Conservation (phyloP, 1,140 invertebrate species). For the Atta colombica region DNA sequence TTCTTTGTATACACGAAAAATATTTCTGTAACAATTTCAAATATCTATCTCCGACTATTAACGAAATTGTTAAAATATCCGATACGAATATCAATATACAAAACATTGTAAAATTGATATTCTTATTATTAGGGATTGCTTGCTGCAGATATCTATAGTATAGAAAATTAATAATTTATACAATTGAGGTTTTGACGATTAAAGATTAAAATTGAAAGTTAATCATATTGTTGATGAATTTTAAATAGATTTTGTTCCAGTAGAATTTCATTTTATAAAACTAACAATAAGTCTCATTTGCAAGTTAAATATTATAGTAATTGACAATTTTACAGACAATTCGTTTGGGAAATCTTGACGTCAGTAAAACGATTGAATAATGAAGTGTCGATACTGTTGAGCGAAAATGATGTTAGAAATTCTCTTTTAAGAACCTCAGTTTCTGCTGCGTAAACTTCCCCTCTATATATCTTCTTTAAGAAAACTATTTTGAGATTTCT, state of each 20-base stretch:
- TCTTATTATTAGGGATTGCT: not conserved
- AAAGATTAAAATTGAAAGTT: not conserved
- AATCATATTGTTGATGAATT: not conserved
- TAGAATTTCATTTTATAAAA: not conserved
- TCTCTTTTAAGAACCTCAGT: slow-evolving; percentile 26
- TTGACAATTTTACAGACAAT: slow-evolving; percentile 21
- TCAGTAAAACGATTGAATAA: slow-evolving; percentile 32
- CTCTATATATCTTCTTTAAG: slow-evolving; percentile 20
- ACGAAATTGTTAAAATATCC: not conserved
- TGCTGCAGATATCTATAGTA: not conserved
- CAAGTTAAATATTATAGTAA: slow-evolving; percentile 6
- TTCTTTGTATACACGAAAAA: not conserved
- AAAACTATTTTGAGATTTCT: slow-evolving; percentile 10
- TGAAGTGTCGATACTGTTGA: slow-evolving; percentile 32
- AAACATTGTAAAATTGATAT: not conserved
- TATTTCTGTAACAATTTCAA: slow-evolving; percentile 7
- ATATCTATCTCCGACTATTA: not conserved
- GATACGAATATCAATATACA: not conserved
- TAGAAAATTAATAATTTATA: not conserved
- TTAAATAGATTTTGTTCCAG: not conserved
- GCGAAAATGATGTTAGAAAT: slow-evolving; percentile 28
- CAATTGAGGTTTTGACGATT: not conserved
- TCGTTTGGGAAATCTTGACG: slow-evolving; percentile 11
- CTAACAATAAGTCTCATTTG: not conserved
- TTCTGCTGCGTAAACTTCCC: not conserved